Evolutionary conservation across 2,888 invertebrate genomes (phyloP).

Genomic region (Chaetoderma sp.): DNA sequence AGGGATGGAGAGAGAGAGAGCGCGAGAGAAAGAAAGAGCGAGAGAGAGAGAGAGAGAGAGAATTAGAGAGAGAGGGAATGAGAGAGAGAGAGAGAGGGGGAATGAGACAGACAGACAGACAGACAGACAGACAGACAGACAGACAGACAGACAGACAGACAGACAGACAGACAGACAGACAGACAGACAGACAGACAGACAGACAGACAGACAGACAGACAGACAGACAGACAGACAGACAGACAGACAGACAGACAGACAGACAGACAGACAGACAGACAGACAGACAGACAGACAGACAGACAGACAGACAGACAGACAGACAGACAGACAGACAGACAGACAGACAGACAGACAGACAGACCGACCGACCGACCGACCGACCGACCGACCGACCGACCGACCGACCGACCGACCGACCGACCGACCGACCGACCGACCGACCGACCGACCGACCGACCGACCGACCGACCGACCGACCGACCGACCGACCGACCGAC

Average conservation of each 20-base stretch:
- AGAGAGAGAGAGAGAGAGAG: no score
- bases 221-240: background rate
- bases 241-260: background rate
- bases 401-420: no score
- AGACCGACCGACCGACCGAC: no score
- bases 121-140: conserved; percentile 8
- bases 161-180: conserved; percentile 6
- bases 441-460: no score
- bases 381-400: no score
- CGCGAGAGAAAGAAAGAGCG: no score
- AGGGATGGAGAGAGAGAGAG: no score
- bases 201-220: background rate
- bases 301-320: background rate
- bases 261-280: background rate
- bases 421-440: no score
- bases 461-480: no score
- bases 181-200: background rate
- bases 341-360: conserved; percentile 11
- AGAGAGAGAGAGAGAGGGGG: background rate
- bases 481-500: no score
- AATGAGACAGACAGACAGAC: conserved; percentile 3
- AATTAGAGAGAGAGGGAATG: no score
- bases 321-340: conserved; percentile 7
- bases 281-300: background rate
- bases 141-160: conserved; percentile 13